Percentiles rank a stretch among this genome's conserved stretches.
Conservation (phyloP, 1,140 invertebrate species). For the Drosophila nigromelanica region DNA sequence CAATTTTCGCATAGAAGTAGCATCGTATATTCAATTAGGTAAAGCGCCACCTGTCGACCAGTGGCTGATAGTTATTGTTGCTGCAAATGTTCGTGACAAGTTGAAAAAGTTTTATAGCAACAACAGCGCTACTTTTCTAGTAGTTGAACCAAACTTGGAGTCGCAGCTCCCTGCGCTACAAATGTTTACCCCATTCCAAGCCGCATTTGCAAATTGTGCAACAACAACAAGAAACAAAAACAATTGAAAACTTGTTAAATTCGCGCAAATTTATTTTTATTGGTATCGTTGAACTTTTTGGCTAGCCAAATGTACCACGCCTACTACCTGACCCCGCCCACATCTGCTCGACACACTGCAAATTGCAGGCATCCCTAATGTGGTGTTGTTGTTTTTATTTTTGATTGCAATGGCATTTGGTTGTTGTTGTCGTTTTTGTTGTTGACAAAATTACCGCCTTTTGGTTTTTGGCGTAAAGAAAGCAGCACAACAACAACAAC, state of each 20-base stretch:
- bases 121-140: not conserved
- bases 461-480: slow-evolving; percentile 33
- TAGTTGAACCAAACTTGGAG: too few species aligned
- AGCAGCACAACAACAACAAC: slow-evolving; percentile 24
- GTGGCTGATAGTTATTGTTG: slow-evolving; percentile 2
- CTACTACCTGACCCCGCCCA: slow-evolving; percentile 18
- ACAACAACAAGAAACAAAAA: slow-evolving; percentile 7
- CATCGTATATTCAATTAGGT: slow-evolving; percentile 8
- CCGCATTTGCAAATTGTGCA: not conserved
- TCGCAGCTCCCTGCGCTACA: too few species aligned
- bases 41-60: slow-evolving; percentile 38
- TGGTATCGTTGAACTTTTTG: slow-evolving; percentile 44
- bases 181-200: not conserved
- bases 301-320: slow-evolving; percentile 26
- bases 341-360: slow-evolving; percentile 15
- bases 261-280: slow-evolving; percentile 42
- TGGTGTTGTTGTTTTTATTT: too few species aligned
- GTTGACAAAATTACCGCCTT: slow-evolving; percentile 61
- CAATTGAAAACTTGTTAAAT: slow-evolving; percentile 48
- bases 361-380: slow-evolving; percentile 12
- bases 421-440: slow-evolving; percentile 26
- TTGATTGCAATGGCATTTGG: slow-evolving; percentile 12
- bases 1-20: slow-evolving; percentile 23
- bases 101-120: slow-evolving; percentile 4
- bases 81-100: slow-evolving; percentile 12